Conservation (phyloP, 2,888 invertebrate species). For the Proisotoma minuta region DNA sequence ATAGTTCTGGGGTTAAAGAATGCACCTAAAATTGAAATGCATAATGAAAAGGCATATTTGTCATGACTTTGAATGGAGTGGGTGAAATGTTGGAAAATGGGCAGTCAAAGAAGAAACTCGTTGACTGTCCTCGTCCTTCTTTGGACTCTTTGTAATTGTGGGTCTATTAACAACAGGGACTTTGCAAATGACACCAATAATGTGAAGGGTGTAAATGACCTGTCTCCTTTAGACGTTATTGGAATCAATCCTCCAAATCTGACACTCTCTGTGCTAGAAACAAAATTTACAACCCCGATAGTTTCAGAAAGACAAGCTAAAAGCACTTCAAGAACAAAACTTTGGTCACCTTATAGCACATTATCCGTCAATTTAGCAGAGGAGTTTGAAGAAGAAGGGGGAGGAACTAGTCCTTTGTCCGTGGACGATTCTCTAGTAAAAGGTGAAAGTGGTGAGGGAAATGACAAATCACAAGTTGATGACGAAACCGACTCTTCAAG, state of each 20-base stretch:
- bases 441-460: constrained; percentile 12
- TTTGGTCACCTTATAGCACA: constrained; percentile 41
- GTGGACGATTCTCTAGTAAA: constrained; percentile 7
- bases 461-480: not conserved
- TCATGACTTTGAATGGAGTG: constrained; percentile 11
- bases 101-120: constrained; percentile 12
- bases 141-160: constrained; percentile 28
- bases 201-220: not conserved
- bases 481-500: too few relatives aligned
- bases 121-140: constrained; percentile 24
- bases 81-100: constrained; percentile 27
- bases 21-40: too few relatives aligned
- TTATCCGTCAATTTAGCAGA: constrained; percentile 23
- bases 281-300: not conserved
- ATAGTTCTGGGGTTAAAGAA: too few relatives aligned
- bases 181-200: constrained; percentile 13
- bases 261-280: not conserved
- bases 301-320: not conserved
- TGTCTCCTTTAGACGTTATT: not conserved
- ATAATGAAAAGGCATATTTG: not conserved
- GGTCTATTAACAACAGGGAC: constrained; percentile 21
- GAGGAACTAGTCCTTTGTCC: not conserved
- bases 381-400: constrained; percentile 12
- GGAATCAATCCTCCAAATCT: not conserved
- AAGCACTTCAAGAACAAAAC: constrained; percentile 29